A percentile compares a stretch with the other conserved stretches of the same genome.
Evolutionary conservation across 2,113 vertebrate genomes (phyloP).

Genomic region (Arenaria interpres): DNA sequence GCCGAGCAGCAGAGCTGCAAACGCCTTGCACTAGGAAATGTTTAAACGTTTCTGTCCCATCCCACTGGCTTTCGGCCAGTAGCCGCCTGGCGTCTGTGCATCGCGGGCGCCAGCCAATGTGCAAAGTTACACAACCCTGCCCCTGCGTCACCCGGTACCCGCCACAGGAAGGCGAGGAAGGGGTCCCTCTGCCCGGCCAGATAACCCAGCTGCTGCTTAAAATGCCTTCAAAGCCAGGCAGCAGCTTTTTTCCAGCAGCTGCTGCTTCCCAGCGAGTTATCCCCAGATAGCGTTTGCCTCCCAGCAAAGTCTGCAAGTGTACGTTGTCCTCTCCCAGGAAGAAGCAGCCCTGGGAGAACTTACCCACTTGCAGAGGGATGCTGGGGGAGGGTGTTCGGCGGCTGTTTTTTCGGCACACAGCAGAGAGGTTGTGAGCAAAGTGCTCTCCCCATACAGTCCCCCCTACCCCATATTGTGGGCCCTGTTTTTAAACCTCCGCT

Average conservation of each 20-base stretch:
- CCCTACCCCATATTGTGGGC: neutral
- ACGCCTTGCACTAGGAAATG: fast-evolving
- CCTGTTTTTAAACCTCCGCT: neutral
- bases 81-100: fast-evolving
- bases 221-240: neutral
- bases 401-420: neutral
- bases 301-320: neutral
- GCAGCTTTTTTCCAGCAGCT: neutral
- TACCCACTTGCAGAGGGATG: no score
- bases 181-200: fast-evolving
- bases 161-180: fast-evolving
- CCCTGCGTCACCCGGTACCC: fast-evolving
- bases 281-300: neutral
- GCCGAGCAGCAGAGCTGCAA: fast-evolving
- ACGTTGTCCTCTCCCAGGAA: neutral
- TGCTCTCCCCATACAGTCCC: neutral
- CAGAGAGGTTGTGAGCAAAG: fast-evolving
- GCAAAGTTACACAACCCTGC: neutral
- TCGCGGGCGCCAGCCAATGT: fast-evolving
- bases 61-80: neutral
- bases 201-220: neutral
- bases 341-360: neutral
- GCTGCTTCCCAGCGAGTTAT: neutral
- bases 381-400: fast-evolving
- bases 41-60: fast-evolving